Conservation (phyloP, 2,113 vertebrate species). For the Oreocharis arfaki region DNA sequence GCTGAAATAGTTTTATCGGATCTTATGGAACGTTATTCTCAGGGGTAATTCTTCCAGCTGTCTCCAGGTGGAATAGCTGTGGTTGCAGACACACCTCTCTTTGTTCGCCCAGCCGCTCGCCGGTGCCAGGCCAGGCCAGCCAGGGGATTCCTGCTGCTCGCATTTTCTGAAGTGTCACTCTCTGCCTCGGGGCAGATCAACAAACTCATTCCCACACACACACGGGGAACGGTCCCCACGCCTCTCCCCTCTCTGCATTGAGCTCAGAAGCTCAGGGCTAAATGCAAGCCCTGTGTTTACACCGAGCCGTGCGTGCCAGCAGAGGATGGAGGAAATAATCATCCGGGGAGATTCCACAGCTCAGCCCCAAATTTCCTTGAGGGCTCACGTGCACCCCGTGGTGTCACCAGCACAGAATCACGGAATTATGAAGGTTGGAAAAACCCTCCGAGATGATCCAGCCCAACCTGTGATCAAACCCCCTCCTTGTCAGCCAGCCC, state of each 20-base stretch:
- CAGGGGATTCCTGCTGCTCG: conserved; percentile 48
- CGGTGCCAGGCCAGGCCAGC: conserved; percentile 26
- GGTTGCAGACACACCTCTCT: conserved; percentile 65
- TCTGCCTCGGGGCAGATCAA: not conserved
- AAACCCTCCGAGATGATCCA: not conserved
- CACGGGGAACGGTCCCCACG: not conserved
- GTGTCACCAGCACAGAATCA: not conserved
- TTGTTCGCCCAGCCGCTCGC: conserved; percentile 22
- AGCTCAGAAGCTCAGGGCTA: not conserved
- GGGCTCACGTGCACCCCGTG: not conserved
- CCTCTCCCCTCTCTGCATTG: not conserved
- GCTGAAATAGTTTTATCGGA: conserved; percentile 19
- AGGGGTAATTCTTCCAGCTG: not conserved
- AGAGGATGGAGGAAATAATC: not conserved
- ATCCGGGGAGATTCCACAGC: not conserved
- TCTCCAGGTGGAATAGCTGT: conserved; percentile 60
- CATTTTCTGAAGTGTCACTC: conserved; percentile 33
- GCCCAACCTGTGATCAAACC: not conserved
- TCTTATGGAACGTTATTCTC: conserved; percentile 43
- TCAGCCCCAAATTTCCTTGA: not conserved
- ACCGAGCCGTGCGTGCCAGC: not conserved
- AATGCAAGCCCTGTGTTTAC: not conserved
- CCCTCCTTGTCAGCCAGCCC: not conserved
- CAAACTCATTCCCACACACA: not conserved
- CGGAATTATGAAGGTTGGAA: not conserved